Evolutionary conservation across 1,140 invertebrate genomes (phyloP), one percentile per base, ranked within the genome.

Genomic region (Stegodyphus mimosarum): DNA sequence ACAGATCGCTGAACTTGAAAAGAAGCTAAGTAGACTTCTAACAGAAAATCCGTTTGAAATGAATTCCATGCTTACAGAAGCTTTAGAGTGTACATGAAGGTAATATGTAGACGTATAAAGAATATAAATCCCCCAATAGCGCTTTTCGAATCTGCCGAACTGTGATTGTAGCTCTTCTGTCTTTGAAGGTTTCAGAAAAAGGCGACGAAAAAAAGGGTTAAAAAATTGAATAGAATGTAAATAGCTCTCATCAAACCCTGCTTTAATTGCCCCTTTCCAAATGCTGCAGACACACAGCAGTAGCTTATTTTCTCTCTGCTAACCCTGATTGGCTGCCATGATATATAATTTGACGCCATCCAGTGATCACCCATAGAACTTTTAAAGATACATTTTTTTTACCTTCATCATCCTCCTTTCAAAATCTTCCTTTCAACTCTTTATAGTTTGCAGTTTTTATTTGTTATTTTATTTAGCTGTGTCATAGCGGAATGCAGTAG

Each of bases 241-340:
- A 79, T 70, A 80, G 64, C 70, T 75, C 60, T 84, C 17, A 87
- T 85, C 84, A 51, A 69, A 53, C 69, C 33, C 60, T 18, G 78
- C 67, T 79, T 70, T 84, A 52, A 53, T 76, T 84, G 69, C 77
- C 74, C 66, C 63, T 83, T 83, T 75, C 3, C 33, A 33, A 33
- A 3, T 33, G 33, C 33, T 33, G 33, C 33, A 33, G 1, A 33
- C 33, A 33, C 33, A 33, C 1, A 33, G 33, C 33, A 33, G 3
- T 33, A 33, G 33, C 33, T 76, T 73, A 67, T 71, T 73, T 78
- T 64, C 74, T 73, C 66, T 70, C 66, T 63, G 79, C 74, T 87
- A 64, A 76, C 78, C 66, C 64, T 79, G 48, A 86, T 60, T 72
- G 18, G 51, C 11, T 53, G 66, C 6, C 18, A 53, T 18, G 72